Conservation (phyloP, 92 coral and sea anemone species). For the Blastomussa wellsi region DNA sequence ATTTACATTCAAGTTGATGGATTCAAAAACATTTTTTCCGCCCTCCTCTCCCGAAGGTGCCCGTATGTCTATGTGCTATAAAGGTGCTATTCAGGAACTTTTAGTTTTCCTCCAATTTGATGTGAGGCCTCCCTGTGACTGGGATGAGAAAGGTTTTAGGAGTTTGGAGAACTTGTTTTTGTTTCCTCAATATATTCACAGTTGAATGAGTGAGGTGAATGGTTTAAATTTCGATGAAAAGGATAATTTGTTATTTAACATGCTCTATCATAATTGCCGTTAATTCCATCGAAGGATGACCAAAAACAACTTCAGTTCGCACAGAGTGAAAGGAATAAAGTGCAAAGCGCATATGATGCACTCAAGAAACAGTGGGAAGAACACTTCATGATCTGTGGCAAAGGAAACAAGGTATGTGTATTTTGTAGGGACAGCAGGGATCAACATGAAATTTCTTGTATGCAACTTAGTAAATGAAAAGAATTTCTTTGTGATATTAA, state of each 20-base stretch:
- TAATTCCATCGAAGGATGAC: constrained; percentile 50
- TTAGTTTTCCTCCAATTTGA: too few relatives aligned
- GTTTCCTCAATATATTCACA: background rate
- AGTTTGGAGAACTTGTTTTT: too few relatives aligned
- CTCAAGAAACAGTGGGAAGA: constrained; percentile 88
- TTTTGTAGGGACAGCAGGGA: background rate
- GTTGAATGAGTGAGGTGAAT: background rate
- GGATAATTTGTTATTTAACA: background rate
- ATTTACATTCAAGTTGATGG: background rate
- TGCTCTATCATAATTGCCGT: background rate
- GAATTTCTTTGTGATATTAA: too few relatives aligned
- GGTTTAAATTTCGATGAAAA: background rate
- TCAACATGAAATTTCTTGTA: background rate
- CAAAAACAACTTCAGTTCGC: constrained; percentile 73
- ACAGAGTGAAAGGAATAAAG: constrained; percentile 70
- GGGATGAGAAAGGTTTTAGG: too few relatives aligned
- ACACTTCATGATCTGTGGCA: constrained; percentile 61
- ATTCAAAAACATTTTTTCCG: too few relatives aligned
- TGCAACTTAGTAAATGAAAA: background rate
- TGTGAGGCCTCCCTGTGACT: too few relatives aligned
- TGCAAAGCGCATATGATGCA: constrained; percentile 70
- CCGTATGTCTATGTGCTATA: too few relatives aligned
- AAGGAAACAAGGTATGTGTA: constrained; percentile 61
- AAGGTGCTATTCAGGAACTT: too few relatives aligned
- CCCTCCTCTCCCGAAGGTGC: too few relatives aligned